phyloP scores from a whole-genome alignment of 37 sponge, comb jelly and placozoan genomes.

The Ephydatia muelleri region DNA sequence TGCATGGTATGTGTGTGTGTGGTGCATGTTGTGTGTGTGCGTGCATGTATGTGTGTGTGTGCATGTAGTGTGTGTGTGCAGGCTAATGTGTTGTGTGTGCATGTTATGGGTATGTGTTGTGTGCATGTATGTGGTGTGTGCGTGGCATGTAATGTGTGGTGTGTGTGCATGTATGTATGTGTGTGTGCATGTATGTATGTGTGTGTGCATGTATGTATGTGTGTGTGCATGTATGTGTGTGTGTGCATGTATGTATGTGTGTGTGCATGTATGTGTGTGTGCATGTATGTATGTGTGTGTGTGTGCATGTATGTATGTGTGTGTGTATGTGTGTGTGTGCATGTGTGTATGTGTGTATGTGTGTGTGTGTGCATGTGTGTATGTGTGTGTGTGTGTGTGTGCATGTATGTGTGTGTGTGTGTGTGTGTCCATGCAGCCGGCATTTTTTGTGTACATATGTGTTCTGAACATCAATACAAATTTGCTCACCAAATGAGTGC shows the following conservation, averaged over 20 bases:
- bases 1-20: too few species aligned
- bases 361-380: background rate
- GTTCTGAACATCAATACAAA: background rate
- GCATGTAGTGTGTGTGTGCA: background rate
- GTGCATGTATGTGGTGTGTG: too few species aligned
- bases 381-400: too few species aligned
- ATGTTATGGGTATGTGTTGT: background rate
- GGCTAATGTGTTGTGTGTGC: too few species aligned
- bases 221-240: background rate
- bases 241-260: background rate
- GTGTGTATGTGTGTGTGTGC: background rate
- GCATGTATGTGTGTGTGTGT: too few species aligned
- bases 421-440: background rate
- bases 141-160: too few species aligned
- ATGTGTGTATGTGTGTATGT: background rate
- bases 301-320: background rate
- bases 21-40: background rate
- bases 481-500: constrained; percentile 38
- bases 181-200: background rate
- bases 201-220: background rate
- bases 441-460: background rate
- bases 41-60: background rate
- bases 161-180: too few species aligned
- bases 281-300: background rate
- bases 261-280: too few species aligned